phyloP scores from a whole-genome alignment of 2,888 invertebrate genomes.

The Octonoba sinensis region DNA sequence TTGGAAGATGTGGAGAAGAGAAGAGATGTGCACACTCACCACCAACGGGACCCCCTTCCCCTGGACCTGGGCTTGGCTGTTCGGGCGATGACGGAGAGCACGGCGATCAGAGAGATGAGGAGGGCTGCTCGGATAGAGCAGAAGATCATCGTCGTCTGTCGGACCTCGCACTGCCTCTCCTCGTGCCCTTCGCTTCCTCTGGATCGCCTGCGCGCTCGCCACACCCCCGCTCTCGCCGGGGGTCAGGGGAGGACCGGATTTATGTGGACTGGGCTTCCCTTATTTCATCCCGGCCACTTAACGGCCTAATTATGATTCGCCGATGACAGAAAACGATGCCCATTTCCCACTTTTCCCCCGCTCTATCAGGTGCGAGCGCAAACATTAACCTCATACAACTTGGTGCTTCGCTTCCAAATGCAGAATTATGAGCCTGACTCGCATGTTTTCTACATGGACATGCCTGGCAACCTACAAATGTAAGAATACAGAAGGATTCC shows the following conservation, averaged over 20 bases:
- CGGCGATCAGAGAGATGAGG: conserved; percentile 29
- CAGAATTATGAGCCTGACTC: no score
- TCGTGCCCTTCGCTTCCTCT: conserved; percentile 4
- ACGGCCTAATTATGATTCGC: no score
- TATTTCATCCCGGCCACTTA: no score
- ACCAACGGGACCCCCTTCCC: conserved; percentile 66
- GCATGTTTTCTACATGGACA: no score
- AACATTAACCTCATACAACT: no score
- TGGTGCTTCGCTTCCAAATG: no score
- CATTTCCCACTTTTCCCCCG: no score
- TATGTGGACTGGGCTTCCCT: no score
- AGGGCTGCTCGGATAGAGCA: conserved; percentile 50
- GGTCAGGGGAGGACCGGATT: background rate
- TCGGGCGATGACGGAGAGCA: conserved; percentile 15
- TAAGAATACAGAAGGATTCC: no score
- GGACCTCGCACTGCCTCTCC: conserved; percentile 15
- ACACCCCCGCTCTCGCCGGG: conserved; percentile 24
- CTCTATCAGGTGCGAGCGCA: no score
- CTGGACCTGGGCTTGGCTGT: conserved; percentile 35
- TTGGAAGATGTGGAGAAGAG: background rate
- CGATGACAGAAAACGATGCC: no score
- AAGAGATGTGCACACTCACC: conserved; percentile 57
- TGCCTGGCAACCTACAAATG: no score
- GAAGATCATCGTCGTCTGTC: conserved; percentile 60
- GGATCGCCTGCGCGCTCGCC: conserved; percentile 17